Percentiles rank a stretch among this genome's conserved stretches.
These are phyloP conservation scores for Crotalus viridis DNA, from an alignment of 2,113 vertebrate genomes.

Conservation along the genomic window DNA sequence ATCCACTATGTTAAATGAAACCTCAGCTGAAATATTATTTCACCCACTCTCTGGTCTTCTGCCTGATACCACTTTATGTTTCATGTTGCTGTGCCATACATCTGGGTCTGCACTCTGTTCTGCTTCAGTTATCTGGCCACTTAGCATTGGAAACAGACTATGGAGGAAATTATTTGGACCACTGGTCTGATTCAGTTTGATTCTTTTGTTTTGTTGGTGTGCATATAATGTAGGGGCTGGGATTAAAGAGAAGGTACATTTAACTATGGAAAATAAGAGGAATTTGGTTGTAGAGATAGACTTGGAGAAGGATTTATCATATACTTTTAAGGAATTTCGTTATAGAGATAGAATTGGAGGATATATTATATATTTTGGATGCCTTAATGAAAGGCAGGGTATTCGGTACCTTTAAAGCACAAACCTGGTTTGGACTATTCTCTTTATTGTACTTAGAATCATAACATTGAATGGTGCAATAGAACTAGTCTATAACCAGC, in stretches of 20 bases:
- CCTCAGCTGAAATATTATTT: neutral
- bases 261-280: neutral
- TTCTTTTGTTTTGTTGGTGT: neutral
- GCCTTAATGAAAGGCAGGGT: neutral
- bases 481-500: neutral
- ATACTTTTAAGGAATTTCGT: neutral
- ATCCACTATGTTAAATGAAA: neutral
- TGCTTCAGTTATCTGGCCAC: neutral
- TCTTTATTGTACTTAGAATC: neutral
- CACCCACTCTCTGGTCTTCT: neutral
- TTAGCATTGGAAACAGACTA: neutral
- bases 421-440: neutral
- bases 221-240: neutral
- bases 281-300: neutral
- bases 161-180: neutral
- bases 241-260: neutral
- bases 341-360: neutral
- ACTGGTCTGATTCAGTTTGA: neutral
- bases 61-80: neutral
- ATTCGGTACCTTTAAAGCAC: neutral
- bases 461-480: neutral
- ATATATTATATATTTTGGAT: neutral
- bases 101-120: neutral
- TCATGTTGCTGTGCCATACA: neutral
- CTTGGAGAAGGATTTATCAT: neutral